phyloP scores from a whole-genome alignment of 2,888 invertebrate species.

The Plusia festucae region DNA sequence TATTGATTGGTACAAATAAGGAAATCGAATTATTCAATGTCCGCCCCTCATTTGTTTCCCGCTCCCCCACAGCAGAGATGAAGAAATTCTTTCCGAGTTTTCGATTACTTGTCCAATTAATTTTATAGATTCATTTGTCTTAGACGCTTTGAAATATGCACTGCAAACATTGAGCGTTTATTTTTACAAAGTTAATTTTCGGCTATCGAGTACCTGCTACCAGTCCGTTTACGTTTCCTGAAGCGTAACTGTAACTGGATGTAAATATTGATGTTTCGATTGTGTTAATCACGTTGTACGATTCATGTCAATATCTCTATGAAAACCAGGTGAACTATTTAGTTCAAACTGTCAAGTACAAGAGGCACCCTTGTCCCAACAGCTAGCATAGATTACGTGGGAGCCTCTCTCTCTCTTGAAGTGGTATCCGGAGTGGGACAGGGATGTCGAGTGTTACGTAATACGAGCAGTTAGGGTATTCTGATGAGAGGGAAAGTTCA shows the following conservation, averaged over 20 bases:
- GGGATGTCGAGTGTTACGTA: slow-evolving; percentile 69
- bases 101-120: slow-evolving; percentile 90
- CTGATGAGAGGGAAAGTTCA: slow-evolving; percentile 88
- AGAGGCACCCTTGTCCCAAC: slow-evolving; percentile 41
- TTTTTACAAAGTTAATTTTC: slow-evolving; percentile 53
- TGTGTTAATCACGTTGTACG: background rate
- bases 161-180: slow-evolving; percentile 61
- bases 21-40: slow-evolving; percentile 90
- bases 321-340: slow-evolving; percentile 49
- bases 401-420: slow-evolving; percentile 57
- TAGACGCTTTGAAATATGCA: slow-evolving; percentile 80
- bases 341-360: slow-evolving; percentile 47
- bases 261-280: background rate
- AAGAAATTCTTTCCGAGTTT: slow-evolving; percentile 89
- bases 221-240: slow-evolving; percentile 31
- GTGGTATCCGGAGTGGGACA: slow-evolving; percentile 62
- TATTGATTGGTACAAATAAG: slow-evolving; percentile 89
- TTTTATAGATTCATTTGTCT: slow-evolving; percentile 89
- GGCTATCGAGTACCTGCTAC: slow-evolving; percentile 31
- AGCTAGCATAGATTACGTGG: slow-evolving; percentile 47
- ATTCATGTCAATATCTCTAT: slow-evolving; percentile 20
- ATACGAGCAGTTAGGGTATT: slow-evolving; percentile 78
- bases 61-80: slow-evolving; percentile 86
- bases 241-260: background rate
- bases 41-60: slow-evolving; percentile 88